Evolutionary conservation across 2,113 vertebrate species (phyloP).

Genomic region (Cottus gobio): DNA sequence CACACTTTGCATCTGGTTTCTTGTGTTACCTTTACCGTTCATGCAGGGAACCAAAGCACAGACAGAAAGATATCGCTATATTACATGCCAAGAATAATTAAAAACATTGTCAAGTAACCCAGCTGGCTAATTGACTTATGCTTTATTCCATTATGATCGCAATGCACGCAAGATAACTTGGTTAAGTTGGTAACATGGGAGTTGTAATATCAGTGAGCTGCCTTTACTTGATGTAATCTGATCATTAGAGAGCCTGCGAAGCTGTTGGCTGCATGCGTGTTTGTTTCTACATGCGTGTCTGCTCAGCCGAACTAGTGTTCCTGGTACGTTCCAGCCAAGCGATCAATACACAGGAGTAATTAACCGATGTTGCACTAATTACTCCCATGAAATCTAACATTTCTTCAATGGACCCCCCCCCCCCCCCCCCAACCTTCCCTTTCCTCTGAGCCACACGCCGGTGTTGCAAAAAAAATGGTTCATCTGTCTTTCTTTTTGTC

Average conservation of each 20-base stretch:
- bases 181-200: slow-evolving; percentile 32
- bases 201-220: slow-evolving; percentile 10
- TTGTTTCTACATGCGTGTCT: slow-evolving; percentile 47
- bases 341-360: slow-evolving; percentile 78
- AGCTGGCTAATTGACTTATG: slow-evolving; percentile 11
- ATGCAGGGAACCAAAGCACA: background rate
- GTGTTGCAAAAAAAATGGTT: background rate
- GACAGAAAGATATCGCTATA: background rate
- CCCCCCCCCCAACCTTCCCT: background rate
- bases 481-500: slow-evolving; percentile 11
- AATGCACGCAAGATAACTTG: slow-evolving; percentile 29
- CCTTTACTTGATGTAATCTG: slow-evolving; percentile 14
- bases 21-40: background rate
- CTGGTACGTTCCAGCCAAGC: slow-evolving; percentile 65
- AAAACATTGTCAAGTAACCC: slow-evolving; percentile 9
- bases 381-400: slow-evolving; percentile 74
- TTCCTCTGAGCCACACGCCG: background rate
- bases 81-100: slow-evolving; percentile 24
- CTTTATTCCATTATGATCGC: slow-evolving; percentile 20
- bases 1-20: background rate
- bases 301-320: slow-evolving; percentile 63
- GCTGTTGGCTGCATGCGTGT: slow-evolving; percentile 34
- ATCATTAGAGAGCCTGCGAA: slow-evolving; percentile 27
- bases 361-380: slow-evolving; percentile 76
- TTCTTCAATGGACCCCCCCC: slow-evolving; percentile 53